A percentile compares a stretch with the other conserved stretches of the same genome.
These are phyloP conservation scores for Dryobota labecula DNA, from an alignment of 2,888 invertebrate species.

Conservation along the genomic window DNA sequence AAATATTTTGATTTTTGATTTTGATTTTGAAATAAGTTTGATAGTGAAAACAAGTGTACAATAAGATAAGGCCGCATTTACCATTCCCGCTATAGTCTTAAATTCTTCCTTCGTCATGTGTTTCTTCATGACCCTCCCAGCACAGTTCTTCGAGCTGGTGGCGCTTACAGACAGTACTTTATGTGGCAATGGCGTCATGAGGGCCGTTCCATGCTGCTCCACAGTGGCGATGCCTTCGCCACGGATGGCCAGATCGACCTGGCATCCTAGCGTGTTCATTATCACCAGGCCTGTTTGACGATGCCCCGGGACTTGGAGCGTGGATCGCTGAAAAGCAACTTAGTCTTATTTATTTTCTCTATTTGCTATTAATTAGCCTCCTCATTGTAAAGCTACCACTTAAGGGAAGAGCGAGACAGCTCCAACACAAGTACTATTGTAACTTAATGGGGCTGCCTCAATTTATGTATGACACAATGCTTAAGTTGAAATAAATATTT, in stretches of 20 bases:
- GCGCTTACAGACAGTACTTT: slow-evolving; percentile 70
- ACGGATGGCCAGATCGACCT: slow-evolving; percentile 81
- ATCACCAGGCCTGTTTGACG: slow-evolving; percentile 90
- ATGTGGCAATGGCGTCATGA: slow-evolving; percentile 82
- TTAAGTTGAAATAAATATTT: no score
- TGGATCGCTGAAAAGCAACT: slow-evolving; percentile 77
- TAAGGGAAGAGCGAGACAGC: no score
- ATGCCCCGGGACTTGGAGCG: slow-evolving; percentile 82
- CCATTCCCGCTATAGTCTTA: slow-evolving; percentile 80
- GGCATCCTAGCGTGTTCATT: slow-evolving; percentile 92
- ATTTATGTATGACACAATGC: no score
- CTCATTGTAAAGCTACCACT: no score
- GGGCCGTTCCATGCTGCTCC: slow-evolving; percentile 81
- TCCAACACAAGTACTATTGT: no score
- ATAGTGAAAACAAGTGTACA: no score
- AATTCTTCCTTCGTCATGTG: slow-evolving; percentile 70
- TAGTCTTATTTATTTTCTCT: no score
- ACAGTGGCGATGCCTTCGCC: slow-evolving; percentile 79
- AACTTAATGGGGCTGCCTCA: no score
- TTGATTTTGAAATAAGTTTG: no score
- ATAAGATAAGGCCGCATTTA: slow-evolving; percentile 45
- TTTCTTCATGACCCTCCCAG: slow-evolving; percentile 80
- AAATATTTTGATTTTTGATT: no score
- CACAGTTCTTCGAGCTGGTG: slow-evolving; percentile 76
- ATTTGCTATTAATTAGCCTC: no score